phyloP scores from a whole-genome alignment of 2,888 invertebrate species.

The Apamea monoglypha region DNA sequence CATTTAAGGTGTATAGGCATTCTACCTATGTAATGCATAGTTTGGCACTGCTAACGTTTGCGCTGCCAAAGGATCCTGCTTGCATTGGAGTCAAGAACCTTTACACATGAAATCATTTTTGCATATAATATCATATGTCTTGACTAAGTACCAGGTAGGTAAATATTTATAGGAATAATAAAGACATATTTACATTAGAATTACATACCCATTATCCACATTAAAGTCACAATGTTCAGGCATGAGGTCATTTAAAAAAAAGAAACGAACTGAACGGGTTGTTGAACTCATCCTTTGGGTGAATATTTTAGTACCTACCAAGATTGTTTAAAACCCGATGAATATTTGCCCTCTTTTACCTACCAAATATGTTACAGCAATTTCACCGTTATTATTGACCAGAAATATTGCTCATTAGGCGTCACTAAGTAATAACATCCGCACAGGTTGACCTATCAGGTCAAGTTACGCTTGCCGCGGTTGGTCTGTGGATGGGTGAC shows the following conservation, averaged over 20 bases:
- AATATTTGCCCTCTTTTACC: neutral
- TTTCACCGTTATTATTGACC: neutral
- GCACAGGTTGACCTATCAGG: no score
- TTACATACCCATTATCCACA: neutral
- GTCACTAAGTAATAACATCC: no score
- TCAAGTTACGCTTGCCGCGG: no score
- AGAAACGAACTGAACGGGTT: neutral
- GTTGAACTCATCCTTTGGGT: neutral
- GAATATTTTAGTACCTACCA: neutral
- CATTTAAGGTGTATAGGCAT: neutral
- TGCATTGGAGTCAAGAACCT: slow-evolving; percentile 50
- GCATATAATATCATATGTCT: slow-evolving; percentile 16
- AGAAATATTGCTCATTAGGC: neutral
- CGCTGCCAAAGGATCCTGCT: slow-evolving; percentile 33
- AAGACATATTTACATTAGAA: neutral
- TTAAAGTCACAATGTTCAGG: neutral
- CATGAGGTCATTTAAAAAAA: neutral
- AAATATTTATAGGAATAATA: neutral
- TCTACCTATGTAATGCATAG: slow-evolving; percentile 9
- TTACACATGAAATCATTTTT: slow-evolving; percentile 16
- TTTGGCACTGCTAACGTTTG: slow-evolving; percentile 40
- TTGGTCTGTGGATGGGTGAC: no score
- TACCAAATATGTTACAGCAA: neutral
- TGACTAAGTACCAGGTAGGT: neutral
- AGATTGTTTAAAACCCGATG: neutral